A percentile compares a stretch with the other conserved stretches of the same genome.
Conservation (phyloP, 1,140 invertebrate species). For the Aphaenogaster floridana region DNA sequence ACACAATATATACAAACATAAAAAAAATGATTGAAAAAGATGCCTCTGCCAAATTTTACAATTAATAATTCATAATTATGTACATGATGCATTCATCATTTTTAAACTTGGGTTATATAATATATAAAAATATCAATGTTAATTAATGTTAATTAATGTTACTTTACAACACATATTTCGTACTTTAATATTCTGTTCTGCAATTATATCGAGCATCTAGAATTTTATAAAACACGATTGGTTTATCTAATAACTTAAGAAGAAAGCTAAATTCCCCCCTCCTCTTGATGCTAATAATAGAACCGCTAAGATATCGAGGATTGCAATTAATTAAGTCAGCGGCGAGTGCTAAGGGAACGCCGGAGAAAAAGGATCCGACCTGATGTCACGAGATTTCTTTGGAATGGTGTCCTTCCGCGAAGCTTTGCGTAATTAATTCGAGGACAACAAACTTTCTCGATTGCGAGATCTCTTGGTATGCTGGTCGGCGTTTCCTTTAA, state of each 20-base stretch:
- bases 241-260: neutral
- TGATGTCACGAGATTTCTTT: conserved; percentile 56
- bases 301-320: conserved; percentile 1
- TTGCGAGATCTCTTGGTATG: conserved; percentile 42
- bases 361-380: conserved; percentile 31
- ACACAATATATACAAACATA: neutral
- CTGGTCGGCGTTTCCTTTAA: conserved; percentile 27
- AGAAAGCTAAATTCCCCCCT: neutral
- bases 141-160: neutral
- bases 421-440: conserved; percentile 67
- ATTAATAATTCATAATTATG: neutral
- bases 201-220: neutral
- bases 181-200: neutral
- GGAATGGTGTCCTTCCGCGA: conserved; percentile 58
- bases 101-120: neutral
- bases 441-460: conserved; percentile 34
- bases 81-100: neutral
- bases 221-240: neutral
- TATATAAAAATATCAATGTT: neutral
- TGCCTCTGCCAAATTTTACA: neutral
- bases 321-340: conserved; percentile 62
- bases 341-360: conserved; percentile 11
- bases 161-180: neutral
- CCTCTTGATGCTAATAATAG: neutral
- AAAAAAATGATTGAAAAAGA: neutral